Evolutionary conservation across 2,113 vertebrate species (phyloP), one percentile per base, ranked within the genome.

Genomic region (Halichoeres trimaculatus): DNA sequence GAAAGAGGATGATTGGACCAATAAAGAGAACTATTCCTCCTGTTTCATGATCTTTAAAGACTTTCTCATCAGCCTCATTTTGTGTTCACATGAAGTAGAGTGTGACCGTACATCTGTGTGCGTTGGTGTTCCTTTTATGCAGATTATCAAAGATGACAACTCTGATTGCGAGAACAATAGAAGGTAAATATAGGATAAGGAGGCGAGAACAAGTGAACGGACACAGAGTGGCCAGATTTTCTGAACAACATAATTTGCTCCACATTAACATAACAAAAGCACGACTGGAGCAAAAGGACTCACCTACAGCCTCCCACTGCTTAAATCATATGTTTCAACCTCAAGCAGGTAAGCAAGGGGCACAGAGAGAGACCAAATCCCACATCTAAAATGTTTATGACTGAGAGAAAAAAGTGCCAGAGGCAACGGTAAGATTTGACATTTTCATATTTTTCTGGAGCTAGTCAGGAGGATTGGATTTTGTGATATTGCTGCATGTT

Each of bases 81-180:
- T 14, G n/a, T 35, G 30, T 3, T 10, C 55, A 20, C 19, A n/a
- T n/a, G 38, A 51, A 26, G n/a, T 22, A 30, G n/a, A 14, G 50
- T 68, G 59, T 57, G 23, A 63, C 47, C 56, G 56, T 19, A 14
- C 20, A 2, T 55, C 19, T 34, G 12, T 34, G 35, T 17, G 23
- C 23, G 30, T 30, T 65, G 40, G 65, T 22, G 72, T 74, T 77
- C 57, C 74, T 26, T 74, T 56, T 48, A 50, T 59, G 30, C n/a
- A 61, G 68, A 68, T 70, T 70, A 71, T 88, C 76, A 83, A 61
- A 64, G 36, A 73, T 83, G 80, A 85, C 84, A 87, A 67, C 54
- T 77, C 43, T 85, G 64, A 89, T 89, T 84, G 71, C 40, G 60
- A 69, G 74, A 75, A 89, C 79, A 89, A 88, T 71, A 82, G 72